Evolutionary conservation across 2,888 invertebrate genomes (phyloP), one percentile per base, ranked within the genome.

Genomic region (Zele albiditarsus): DNA sequence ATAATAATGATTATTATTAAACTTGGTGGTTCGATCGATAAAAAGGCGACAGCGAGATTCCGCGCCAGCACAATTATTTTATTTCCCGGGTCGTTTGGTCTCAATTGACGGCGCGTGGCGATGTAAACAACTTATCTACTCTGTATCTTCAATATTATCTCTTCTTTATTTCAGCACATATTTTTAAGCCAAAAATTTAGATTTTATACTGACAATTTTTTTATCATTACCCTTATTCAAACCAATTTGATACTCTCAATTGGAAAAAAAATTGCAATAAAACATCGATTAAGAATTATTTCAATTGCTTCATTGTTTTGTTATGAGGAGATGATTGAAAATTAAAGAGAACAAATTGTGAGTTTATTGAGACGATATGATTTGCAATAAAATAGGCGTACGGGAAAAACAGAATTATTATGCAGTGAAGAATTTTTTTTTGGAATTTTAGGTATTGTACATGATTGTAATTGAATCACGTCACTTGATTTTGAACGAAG

Each of bases 341-440:
- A 20, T 53, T 23, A 53, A 20, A 53, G n/a, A 53, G n/a, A 5
- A 53, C 5, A 6, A 53, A 23, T 53, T 20, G 20, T 20, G 8
- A 23, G 53, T 53, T 53, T 20, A 53, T 53, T 53, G 20, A 53
- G 20, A 10, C 1, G n/a, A 53, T 53, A 53, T 53, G n/a, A n/a
- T 33, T 49, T 28, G 53, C 25, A 31, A 16, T 46, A 70, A 23
- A 70, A 38, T 14, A 67, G 8, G 12, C 38, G 38, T 38, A 12
- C 23, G 20, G 31, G 27, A 66, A 67, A 38, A 71, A 71, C 71
- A 23, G 33, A 57, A 49, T 4, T 23, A 49, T 57, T 14, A 46
- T 31, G n/a, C 67, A 63, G 31, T 65, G 72, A 73, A 63, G 62
- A 78, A 78, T 75, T 53, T 53, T 20, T 53, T 20, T 20, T 20